Evolutionary conservation across 30 jellyfish, hydroid and myxozoan genomes (phyloP).

Genomic region (Pelagia noctiluca): DNA sequence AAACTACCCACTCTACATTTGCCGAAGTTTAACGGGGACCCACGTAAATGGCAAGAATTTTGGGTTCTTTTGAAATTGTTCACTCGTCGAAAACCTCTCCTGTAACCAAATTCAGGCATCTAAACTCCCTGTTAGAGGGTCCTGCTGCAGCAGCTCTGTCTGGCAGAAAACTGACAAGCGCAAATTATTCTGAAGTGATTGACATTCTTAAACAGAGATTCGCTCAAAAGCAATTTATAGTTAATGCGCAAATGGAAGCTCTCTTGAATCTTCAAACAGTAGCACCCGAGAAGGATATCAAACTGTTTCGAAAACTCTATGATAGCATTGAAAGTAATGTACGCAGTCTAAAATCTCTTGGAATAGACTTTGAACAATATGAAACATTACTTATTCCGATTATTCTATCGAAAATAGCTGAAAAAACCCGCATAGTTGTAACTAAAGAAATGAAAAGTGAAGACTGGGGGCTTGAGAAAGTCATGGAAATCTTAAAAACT

Average conservation of each 20-base stretch:
- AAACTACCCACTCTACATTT: conserved; percentile 22
- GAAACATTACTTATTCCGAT: conserved; percentile 27
- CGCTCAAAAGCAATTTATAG: conserved; percentile 56
- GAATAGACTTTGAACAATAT: conserved; percentile 14
- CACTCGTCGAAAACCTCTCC: conserved; percentile 6
- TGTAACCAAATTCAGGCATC: conserved; percentile 29
- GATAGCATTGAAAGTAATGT: conserved; percentile 37
- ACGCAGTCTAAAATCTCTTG: conserved; percentile 38
- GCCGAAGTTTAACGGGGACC: conserved; percentile 38
- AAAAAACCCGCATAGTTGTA: conserved; percentile 6
- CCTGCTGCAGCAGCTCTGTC: conserved; percentile 42
- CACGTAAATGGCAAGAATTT: conserved; percentile 45
- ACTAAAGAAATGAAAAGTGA: background rate
- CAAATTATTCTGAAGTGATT: conserved; percentile 50
- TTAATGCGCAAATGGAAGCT: conserved; percentile 55
- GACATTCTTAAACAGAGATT: conserved; percentile 40
- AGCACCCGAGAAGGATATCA: conserved; percentile 14
- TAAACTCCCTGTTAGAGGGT: conserved; percentile 48
- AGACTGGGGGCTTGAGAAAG: conserved; percentile 22
- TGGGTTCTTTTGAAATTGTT: conserved; percentile 44
- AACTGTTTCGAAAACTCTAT: conserved; percentile 33
- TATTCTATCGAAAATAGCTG: conserved; percentile 25
- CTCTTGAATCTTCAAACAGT: conserved; percentile 42
- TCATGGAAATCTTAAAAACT: background rate
- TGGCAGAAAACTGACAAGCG: conserved; percentile 32